Evolutionary conservation across 1,140 invertebrate genomes (phyloP), one percentile per base, ranked within the genome.

Genomic region (Pogonomyrmex barbatus): DNA sequence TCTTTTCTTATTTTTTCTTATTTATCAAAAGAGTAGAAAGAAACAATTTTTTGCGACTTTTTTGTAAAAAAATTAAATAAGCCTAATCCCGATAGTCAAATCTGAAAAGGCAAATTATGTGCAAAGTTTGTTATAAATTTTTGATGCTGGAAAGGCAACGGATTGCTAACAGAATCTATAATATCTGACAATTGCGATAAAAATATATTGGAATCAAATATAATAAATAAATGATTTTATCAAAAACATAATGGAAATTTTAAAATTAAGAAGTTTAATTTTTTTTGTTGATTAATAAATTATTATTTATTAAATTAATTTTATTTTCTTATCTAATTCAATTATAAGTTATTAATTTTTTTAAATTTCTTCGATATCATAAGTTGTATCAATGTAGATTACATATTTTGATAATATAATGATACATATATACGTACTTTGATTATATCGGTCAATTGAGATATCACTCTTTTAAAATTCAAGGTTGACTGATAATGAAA

Each of bases 251-350:
- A 47, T 47, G 45, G 24, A n/a, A 68, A 1, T 68, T 50, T 50
- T 30, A 24, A 45, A 68, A 24, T 47, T 14, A 4, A 14, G 4
- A 30, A 30, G 5, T 0, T 1, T 24, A 24, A 24, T 24, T 24
- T 24, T 24, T 24, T 24, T 24, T 24, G 24, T 24, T 24, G 24
- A 24, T 24, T 24, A 24, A 24, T 24, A 24, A 24, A 24, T 24
- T 52, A 56, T 50, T 56, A 56, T n/a, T 56, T 17, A 62, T 63
- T 39, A 17, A 63, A 17, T 36, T 36, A 0, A 77, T 60, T 45
- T 76, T 60, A 77, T 77, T 62, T 76, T 36, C 58, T 77, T 63
- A 77, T 62, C 30, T 47, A 77, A 33, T 47, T 62, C 30, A 33
- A 70, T 76, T 56, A 50, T 45, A 75, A 60, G 14, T 0, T 45